Evolutionary conservation across 2,888 invertebrate species (phyloP), one percentile per base, ranked within the genome.

Genomic region (Pogonocherus hispidulus): DNA sequence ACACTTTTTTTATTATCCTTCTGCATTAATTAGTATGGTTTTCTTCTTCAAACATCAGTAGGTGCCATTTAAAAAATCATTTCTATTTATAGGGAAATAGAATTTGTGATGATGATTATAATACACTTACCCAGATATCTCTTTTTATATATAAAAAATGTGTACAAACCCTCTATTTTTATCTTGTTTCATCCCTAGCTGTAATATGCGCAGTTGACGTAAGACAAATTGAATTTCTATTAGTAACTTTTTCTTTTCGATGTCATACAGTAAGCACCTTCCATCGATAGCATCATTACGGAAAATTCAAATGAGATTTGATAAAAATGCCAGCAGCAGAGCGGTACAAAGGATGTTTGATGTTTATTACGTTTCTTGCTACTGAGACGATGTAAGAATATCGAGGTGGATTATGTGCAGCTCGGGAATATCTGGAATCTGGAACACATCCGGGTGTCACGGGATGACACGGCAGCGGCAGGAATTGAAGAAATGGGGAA

Each of bases 231-330:
- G n/a, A n/a, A n/a, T n/a, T n/a, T n/a, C n/a, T n/a, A n/a, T n/a
- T 55, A 52, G 19, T 35, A 14, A 19, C 19, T 18, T 55, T 9
- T 55, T 20, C 55, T 35, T 14, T 23, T 57, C 44, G 44, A 16
- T 23, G 41, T 16, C 19, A 57, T 46, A 44, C 19, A 56, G 41
- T 19, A 56, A 44, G 32, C n/a, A n/a, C 22, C 44, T 8, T 19
- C 16, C 23, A 44, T 57, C 57, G 46, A 57, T 46, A 44, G 57
- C 16, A 20, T 55, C 55, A 55, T 55, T 55, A 55, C 2, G 19
- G 23, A 44, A 14, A 44, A 57, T 57, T 57, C 18, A 57, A 57
- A 57, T 57, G n/a, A 46, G 57, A 20, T 22, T 52, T 57, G 4
- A 27, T 16, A 57, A 57, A 57, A 57, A 46, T 56, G n/a, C 56